Conservation (phyloP, 92 coral and sea anemone species). For the Pocillopora meandrina region DNA sequence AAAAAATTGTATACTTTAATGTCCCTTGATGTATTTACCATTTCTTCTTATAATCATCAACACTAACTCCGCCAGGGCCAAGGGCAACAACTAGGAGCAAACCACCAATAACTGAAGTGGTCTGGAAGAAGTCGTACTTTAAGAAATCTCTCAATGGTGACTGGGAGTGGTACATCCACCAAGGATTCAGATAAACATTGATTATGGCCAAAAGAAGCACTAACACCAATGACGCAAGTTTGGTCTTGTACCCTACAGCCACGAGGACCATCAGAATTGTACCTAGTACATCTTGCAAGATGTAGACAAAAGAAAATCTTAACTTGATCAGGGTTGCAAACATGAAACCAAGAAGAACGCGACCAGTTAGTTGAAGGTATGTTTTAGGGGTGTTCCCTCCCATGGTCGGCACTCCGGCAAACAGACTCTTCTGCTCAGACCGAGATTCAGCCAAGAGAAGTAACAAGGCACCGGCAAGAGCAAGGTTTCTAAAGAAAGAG, state of each 20-base stretch:
- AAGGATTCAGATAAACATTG: conserved; percentile 92
- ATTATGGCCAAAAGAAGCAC: conserved; percentile 77
- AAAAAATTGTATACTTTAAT: conserved; percentile 6
- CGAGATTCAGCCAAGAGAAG: conserved; percentile 92
- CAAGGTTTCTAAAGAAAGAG: conserved; percentile 77
- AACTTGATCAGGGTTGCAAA: conserved; percentile 93
- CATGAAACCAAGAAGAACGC: conserved; percentile 93
- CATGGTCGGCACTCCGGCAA: conserved; percentile 95
- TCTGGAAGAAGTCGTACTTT: conserved; percentile 99
- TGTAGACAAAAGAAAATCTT: conserved; percentile 78
- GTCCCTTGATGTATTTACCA: conserved; percentile 59
- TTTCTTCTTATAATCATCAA: conserved; percentile 98
- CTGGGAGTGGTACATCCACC: conserved; percentile 92
- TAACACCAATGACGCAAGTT: conserved; percentile 92
- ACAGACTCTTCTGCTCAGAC: conserved; percentile 92
- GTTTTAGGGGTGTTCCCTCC: conserved; percentile 99
- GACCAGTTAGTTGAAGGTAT: conserved; percentile 96
- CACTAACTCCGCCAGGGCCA: conserved; percentile 99
- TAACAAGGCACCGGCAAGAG: conserved; percentile 93
- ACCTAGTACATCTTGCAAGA: conserved; percentile 83
- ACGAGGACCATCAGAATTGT: conserved; percentile 91
- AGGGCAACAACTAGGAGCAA: conserved; percentile 93
- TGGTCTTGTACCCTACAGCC: conserved; percentile 95
- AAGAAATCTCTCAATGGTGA: conserved; percentile 99
- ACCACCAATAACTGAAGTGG: conserved; percentile 98